Conservation (phyloP, 2,113 vertebrate genomes). For the Chinchilla lanigera region DNA sequence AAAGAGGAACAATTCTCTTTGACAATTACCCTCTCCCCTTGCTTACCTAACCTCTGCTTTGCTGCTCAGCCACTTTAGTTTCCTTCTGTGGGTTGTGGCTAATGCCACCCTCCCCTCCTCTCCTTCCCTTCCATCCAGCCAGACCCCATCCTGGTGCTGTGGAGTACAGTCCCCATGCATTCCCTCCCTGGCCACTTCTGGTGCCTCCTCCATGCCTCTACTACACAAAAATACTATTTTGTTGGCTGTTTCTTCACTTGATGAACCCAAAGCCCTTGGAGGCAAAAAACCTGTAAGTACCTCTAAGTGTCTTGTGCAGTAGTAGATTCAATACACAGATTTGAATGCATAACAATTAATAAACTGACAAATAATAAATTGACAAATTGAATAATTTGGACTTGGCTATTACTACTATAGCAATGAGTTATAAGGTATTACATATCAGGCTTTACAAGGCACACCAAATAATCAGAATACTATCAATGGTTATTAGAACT, state of each 20-base stretch:
- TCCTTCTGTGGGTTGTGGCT: background rate
- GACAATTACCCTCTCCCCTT: background rate
- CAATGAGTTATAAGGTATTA: background rate
- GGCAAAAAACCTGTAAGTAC: background rate
- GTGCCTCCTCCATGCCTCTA: background rate
- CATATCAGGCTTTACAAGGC: background rate
- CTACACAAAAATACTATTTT: background rate
- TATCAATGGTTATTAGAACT: background rate
- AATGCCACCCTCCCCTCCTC: background rate
- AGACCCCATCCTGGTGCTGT: background rate
- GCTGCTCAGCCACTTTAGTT: background rate
- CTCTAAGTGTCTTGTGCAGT: background rate
- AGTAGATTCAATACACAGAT: background rate
- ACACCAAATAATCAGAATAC: background rate
- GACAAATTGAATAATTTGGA: background rate
- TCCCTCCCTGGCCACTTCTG: background rate
- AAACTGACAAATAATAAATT: background rate
- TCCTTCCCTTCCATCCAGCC: background rate
- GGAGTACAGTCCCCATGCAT: accelerated
- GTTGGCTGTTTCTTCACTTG: background rate
- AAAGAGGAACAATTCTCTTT: too few species aligned
- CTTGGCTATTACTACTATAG: background rate
- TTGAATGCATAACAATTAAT: background rate
- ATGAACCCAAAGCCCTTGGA: background rate
- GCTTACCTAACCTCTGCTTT: background rate